Evolutionary conservation across 2,888 invertebrate genomes (phyloP), one percentile per base, ranked within the genome.

Genomic region (Pterobdella sp.): DNA sequence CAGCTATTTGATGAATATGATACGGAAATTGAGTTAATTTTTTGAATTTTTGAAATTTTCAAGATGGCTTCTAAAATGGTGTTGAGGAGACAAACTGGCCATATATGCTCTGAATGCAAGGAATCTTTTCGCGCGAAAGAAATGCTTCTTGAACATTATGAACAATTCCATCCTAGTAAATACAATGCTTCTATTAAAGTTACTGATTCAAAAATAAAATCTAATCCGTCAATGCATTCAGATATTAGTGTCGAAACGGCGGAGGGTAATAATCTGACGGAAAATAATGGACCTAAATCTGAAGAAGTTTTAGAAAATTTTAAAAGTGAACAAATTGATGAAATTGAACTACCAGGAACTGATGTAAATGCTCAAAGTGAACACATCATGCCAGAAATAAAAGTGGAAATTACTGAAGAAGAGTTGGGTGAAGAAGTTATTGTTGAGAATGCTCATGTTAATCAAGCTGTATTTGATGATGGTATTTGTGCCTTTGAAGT

Each of bases 51-150:
- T 14, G 18, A 14, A 14, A 4, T 14, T 56, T 56, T 56, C 60
- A 71, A 60, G 35, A 71, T 71, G 71, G 71, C 60, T 56, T 49
- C 71, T 35, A 71, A 71, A 36, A 71, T 71, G 71, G 71, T 71
- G 18, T 37, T 71, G 4, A 56, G 71, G 63, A 71, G 56, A 34
- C 71, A 71, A 52, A 71, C 71, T 18, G 71, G 71, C 18, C 71
- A 71, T 35, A 63, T 71, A 35, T 71, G 71, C 36, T 34, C 31
- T 36, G 71, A 63, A 60, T 71, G 71, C 71, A 71, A 71, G 56
- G 35, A 29, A 29, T 71, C 71, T 32, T 71, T 71, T 26, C 52
- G 56, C 18, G 60, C 71, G n/a, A 71, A 71, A 71, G 71, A 71
- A 52, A 34, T 63, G 34, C 60, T 71, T 34, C 34, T 71, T 10